Conservation (phyloP, 2,888 invertebrate species). For the Ennomos erosarius region DNA sequence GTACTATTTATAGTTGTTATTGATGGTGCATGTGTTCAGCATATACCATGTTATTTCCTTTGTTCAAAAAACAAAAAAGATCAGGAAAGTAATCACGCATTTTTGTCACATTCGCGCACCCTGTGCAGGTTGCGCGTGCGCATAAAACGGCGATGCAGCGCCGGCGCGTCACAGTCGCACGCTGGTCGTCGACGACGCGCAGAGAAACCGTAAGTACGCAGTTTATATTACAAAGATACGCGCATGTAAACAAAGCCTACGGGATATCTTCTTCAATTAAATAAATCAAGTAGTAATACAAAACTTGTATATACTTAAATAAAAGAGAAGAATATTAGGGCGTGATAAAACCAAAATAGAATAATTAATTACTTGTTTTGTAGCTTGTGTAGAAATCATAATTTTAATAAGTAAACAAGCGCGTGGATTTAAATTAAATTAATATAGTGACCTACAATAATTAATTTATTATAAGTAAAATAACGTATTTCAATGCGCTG, state of each 20-base stretch:
- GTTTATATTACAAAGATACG: conserved; percentile 2
- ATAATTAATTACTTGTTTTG: too few species aligned
- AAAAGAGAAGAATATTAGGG: too few species aligned
- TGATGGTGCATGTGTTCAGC: too few species aligned
- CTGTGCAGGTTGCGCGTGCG: conserved; percentile 65
- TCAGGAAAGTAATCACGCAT: conserved; percentile 47
- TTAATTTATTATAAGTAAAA: too few species aligned
- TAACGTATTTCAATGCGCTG: too few species aligned
- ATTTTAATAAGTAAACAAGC: too few species aligned
- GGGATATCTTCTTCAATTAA: background rate
- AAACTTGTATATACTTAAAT: too few species aligned
- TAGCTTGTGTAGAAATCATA: too few species aligned
- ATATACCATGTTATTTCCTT: conserved; percentile 9
- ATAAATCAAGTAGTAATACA: background rate
- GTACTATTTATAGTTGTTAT: too few species aligned
- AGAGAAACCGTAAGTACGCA: conserved; percentile 66
- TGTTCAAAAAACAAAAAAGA: conserved; percentile 35
- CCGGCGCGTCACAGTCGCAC: conserved; percentile 64
- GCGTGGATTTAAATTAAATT: too few species aligned
- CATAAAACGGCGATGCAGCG: conserved; percentile 70
- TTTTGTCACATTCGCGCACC: conserved; percentile 56
- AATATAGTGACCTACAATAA: too few species aligned
- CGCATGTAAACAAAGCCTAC: conserved; percentile 18
- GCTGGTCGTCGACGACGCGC: conserved; percentile 56
- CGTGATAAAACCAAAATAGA: too few species aligned